Base-by-base conservation (phyloP, 1,140 invertebrate genomes). In the Drosophila fuyamai region DNA sequence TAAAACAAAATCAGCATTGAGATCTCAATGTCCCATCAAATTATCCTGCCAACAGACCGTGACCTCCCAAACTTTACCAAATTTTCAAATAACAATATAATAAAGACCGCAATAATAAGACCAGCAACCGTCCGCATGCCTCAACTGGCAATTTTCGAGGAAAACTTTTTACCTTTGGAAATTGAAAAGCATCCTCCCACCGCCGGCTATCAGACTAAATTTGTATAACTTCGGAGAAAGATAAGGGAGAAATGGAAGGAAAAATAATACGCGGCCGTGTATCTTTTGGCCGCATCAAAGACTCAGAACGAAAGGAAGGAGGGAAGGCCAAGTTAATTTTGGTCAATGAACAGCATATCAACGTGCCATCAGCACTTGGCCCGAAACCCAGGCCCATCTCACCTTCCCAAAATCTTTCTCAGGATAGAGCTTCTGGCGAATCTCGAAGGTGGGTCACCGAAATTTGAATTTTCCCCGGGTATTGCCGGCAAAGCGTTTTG, bases 301-400 rank as follows among this genome's bases (percentile, higher is more conserved):
- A 51, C 36, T 57, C 55, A 27, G 53, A 55, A 23, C 38, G 35
- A 56, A 57, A 55, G 27, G 29, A 58, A 23, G 13, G 29, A 29
- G 58, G 47, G 27, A 35, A 44, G 59, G 44, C 82, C 79, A 80
- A 89, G 80, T 84, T 89, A 89, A 89, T 89, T 88, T 89, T 83
- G 80, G 77, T 66, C 84, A 84, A 89, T 89, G 84, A 88, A 89
- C 84, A 89, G 80, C 80, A 62, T 89, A 88, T 86, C 83, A 76
- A 76, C 72, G 60, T 71, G 77, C 59, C 84, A 89, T 88, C 84
- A 84, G 79, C 79, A 88, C 79, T 77, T 82, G 58, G 75, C 83
- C 75, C 76, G 2, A 41, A 51, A 40, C 67, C 47, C 38, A 7
- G 23, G 14, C 18, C 18, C 38, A n/a, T 48, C 32, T 41, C 47